phyloP scores from a whole-genome alignment of 1,140 invertebrate genomes.

The Trialeurodes vaporariorum region DNA sequence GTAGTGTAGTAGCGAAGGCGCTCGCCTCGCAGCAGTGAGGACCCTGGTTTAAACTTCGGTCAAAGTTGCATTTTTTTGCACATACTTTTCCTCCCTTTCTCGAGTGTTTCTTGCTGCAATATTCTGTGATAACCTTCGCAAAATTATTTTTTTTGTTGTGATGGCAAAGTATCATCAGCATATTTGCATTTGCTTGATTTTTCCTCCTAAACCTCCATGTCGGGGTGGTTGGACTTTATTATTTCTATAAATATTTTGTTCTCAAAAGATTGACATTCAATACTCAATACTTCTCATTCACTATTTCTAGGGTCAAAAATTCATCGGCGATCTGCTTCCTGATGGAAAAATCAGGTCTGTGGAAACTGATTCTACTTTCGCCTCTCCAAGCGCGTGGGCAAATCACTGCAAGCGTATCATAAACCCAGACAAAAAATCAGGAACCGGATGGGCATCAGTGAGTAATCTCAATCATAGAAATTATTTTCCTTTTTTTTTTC shows the following conservation, averaged over 20 bases:
- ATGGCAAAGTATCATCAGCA: not conserved
- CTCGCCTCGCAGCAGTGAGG: no score
- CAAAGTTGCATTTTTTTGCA: no score
- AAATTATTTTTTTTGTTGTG: not conserved
- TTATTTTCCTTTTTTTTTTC: not conserved
- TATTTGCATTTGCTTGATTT: slow-evolving; percentile 7
- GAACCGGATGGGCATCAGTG: slow-evolving; percentile 79
- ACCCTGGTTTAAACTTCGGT: no score
- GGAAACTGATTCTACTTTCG: slow-evolving; percentile 75
- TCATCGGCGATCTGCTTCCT: slow-evolving; percentile 69
- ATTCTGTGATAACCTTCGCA: no score
- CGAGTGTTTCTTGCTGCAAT: no score
- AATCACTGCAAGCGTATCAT: slow-evolving; percentile 82
- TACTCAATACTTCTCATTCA: slow-evolving; percentile 17
- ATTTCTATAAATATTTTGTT: no score
- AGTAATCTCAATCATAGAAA: slow-evolving; percentile 24
- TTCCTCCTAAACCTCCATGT: not conserved
- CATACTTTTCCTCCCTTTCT: no score
- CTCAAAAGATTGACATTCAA: no score
- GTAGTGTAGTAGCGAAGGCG: no score
- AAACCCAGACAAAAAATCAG: slow-evolving; percentile 82
- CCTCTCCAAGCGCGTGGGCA: slow-evolving; percentile 84
- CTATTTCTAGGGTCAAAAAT: slow-evolving; percentile 62
- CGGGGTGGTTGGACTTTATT: not conserved
- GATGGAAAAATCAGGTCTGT: slow-evolving; percentile 82